Percentiles rank a stretch among this genome's conserved stretches.
These are phyloP conservation scores for Clusia tigrina DNA, from an alignment of 2,888 invertebrate species.

Conservation along the genomic window DNA sequence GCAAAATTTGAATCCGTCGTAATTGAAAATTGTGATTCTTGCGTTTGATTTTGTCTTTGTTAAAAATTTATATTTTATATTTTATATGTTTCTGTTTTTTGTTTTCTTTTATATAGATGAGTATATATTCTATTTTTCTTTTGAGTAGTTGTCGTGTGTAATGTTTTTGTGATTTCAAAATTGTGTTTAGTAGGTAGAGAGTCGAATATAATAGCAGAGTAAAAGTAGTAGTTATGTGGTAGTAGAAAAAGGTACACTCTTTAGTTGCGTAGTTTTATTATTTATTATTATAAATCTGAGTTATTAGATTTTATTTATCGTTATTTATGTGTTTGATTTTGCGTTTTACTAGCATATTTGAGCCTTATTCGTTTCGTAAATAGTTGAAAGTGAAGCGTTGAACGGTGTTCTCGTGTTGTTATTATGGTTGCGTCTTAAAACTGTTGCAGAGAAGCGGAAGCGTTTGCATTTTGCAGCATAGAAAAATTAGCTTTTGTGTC, in stretches of 20 bases:
- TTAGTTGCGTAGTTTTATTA: slow-evolving; percentile 34
- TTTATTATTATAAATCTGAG: background rate
- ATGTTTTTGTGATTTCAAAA: slow-evolving; percentile 14
- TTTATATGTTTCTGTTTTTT: slow-evolving; percentile 7
- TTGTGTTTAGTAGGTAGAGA: slow-evolving; percentile 19
- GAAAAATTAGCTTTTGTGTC: too few species aligned
- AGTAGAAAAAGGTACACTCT: slow-evolving; percentile 51
- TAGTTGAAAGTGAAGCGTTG: slow-evolving; percentile 1
- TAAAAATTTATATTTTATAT: slow-evolving; percentile 19
- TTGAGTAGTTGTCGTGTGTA: background rate
- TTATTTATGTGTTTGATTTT: too few species aligned
- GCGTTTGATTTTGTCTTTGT: slow-evolving; percentile 37
- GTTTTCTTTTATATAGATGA: background rate
- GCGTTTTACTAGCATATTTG: background rate
- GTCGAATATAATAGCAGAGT: too few species aligned
- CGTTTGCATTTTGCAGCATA: too few species aligned
- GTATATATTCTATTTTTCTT: background rate
- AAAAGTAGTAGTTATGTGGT: slow-evolving; percentile 6
- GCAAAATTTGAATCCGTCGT: slow-evolving; percentile 44
- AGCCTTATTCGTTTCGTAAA: too few species aligned
- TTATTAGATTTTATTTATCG: too few species aligned
- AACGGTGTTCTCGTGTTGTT: too few species aligned
- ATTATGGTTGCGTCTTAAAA: too few species aligned
- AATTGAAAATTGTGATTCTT: slow-evolving; percentile 11
- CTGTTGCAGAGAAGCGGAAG: too few species aligned